phyloP scores from a whole-genome alignment of 2,888 invertebrate genomes.

The Napeogenes inachia region DNA sequence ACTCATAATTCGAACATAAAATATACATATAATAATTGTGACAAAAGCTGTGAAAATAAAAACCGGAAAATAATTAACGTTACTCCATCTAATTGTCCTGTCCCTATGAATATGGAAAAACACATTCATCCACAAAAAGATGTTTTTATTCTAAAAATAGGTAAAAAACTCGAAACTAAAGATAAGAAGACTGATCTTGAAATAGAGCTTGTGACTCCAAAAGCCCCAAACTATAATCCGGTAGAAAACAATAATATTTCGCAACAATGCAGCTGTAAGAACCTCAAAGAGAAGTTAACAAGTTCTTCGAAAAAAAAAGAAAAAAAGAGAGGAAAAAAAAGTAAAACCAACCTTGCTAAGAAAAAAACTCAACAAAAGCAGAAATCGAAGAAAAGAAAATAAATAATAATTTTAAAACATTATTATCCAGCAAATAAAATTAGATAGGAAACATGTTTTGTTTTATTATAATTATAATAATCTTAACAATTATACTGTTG shows the following conservation, averaged over 20 bases:
- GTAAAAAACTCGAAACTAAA: slow-evolving; percentile 66
- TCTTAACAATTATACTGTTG: neutral
- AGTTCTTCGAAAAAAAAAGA: slow-evolving; percentile 29
- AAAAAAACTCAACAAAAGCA: slow-evolving; percentile 32
- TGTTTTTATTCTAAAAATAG: slow-evolving; percentile 70
- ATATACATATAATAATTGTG: slow-evolving; percentile 55
- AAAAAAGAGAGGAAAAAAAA: slow-evolving; percentile 35
- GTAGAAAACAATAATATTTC: slow-evolving; percentile 41
- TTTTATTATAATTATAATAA: neutral
- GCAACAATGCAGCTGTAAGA: slow-evolving; percentile 50
- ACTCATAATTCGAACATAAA: slow-evolving; percentile 54
- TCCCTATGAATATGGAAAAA: slow-evolving; percentile 63
- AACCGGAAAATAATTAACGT: slow-evolving; percentile 56
- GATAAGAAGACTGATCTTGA: slow-evolving; percentile 70
- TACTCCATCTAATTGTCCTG: slow-evolving; percentile 63
- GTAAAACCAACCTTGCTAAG: slow-evolving; percentile 35
- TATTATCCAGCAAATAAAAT: neutral
- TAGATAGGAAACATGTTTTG: neutral
- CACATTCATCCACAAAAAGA: slow-evolving; percentile 58
- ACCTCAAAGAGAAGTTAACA: slow-evolving; percentile 34
- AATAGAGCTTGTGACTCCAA: slow-evolving; percentile 68
- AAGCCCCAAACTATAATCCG: slow-evolving; percentile 44
- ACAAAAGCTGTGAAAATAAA: slow-evolving; percentile 42
- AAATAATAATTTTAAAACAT: slow-evolving; percentile 9
- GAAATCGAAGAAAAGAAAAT: slow-evolving; percentile 30